Base-by-base conservation (phyloP, 2,888 invertebrate genomes). In the Polymixis lichenea region DNA sequence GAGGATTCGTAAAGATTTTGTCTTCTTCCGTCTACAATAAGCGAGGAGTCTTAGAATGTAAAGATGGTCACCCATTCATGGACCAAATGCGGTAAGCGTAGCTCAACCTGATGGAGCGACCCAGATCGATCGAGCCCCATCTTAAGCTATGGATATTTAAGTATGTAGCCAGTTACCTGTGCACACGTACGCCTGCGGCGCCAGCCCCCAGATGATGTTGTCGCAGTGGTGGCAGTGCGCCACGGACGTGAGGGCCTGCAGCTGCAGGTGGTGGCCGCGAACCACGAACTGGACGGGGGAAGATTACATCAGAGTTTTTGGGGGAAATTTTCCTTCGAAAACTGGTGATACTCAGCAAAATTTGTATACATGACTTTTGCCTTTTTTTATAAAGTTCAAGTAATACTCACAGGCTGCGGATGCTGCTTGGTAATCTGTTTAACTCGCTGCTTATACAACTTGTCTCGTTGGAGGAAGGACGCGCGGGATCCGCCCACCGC, bases 181-280 rank as follows among this genome's bases (percentile, higher is more conserved):
- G 95, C 99, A 99, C 91, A 99, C 98, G 97, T 98, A 99, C 76
- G 99, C 99, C 96, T 99, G 99, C 85, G 99, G 99, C 90, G 99
- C 99, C 79, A 99, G 98, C 69, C 99, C 99, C 97, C 99, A 98
- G 88, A 99, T 98, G 86, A 98, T 98, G 92, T 98, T 97, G 91
- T 98, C 98, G 96, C 99, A 99, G 95, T 98, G 98, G 96, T 99
- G 98, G 95, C 99, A 99, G 95, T 98, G 98, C 85, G 98, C 98
- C 91, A 99, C 98, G 86, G 98, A 98, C 92, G 98, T 98, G 96
- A 99, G 98, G 95, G 99, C 98, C 92, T 98, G 98, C 89, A 98
- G 98, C 90, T 98, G 97, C 92, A 99, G 98, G 94, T 98, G 98
- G 96, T 99, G 99, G 51, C 99, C 99, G 91, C 98, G 98, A 69